These are phyloP conservation scores for Aporrectodea caliginosa DNA, from an alignment of 1,140 invertebrate species.

Conservation along the genomic window DNA sequence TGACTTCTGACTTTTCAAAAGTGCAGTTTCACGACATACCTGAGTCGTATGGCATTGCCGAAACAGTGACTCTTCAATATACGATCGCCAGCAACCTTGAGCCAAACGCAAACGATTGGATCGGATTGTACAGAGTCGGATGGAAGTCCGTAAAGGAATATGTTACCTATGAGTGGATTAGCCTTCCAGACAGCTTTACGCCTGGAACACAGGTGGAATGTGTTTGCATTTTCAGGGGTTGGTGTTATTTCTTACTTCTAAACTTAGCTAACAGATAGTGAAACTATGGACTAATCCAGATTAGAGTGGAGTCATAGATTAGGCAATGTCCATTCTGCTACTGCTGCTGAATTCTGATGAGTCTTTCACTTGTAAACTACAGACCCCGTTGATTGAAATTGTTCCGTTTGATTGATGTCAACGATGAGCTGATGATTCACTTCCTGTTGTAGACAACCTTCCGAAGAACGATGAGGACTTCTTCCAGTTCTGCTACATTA, in stretches of 20 bases:
- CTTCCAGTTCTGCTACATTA: neutral
- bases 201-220: neutral
- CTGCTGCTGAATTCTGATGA: no score
- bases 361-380: no score
- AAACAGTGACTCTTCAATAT: conserved; percentile 30
- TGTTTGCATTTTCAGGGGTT: neutral
- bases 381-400: neutral
- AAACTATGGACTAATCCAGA: neutral
- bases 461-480: neutral
- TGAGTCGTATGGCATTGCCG: neutral
- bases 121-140: conserved; percentile 48
- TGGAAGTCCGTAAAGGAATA: neutral
- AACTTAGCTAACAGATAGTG: no score
- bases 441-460: neutral
- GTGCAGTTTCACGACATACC: neutral
- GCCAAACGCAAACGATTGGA: conserved; percentile 46
- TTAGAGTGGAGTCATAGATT: neutral
- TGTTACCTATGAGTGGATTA: neutral
- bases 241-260: neutral
- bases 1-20: neutral
- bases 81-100: conserved; percentile 44
- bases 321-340: neutral
- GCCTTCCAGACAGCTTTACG: neutral
- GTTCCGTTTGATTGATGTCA: neutral
- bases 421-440: no score